phyloP scores from a whole-genome alignment of 2,113 vertebrate species.

The Progne subis region DNA sequence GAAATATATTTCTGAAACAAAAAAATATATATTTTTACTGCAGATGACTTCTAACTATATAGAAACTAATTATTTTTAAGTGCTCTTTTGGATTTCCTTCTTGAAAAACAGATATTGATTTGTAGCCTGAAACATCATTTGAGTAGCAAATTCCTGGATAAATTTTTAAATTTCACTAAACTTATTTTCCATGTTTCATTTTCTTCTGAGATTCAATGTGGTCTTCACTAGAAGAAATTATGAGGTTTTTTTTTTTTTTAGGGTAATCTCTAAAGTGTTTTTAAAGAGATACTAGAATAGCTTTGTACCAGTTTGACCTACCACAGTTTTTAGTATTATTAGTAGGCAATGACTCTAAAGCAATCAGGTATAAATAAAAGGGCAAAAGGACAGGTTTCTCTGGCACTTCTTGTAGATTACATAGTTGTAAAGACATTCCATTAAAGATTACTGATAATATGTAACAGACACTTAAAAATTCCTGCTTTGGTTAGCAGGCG shows the following conservation, averaged over 20 bases:
- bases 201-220: neutral
- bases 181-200: neutral
- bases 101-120: neutral
- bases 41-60: neutral
- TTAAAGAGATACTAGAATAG: neutral
- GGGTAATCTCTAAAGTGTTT: neutral
- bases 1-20: neutral
- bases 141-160: neutral
- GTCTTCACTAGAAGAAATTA: neutral
- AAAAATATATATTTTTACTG: neutral
- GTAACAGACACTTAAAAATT: conserved; percentile 33
- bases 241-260: neutral
- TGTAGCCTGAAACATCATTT: neutral
- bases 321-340: conserved; percentile 17
- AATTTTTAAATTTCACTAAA: neutral
- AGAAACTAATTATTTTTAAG: neutral
- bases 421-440: conserved; percentile 34
- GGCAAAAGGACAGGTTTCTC: conserved; percentile 32
- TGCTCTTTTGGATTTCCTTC: neutral
- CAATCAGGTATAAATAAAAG: conserved; percentile 18
- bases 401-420: conserved; percentile 9
- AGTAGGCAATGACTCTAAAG: conserved; percentile 34
- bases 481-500: conserved; percentile 13
- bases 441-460: conserved; percentile 23
- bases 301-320: conserved; percentile 16